Percentiles rank a stretch among this genome's conserved stretches.
phyloP scores from a whole-genome alignment of 2,888 invertebrate species.

The Ophraella communa region DNA sequence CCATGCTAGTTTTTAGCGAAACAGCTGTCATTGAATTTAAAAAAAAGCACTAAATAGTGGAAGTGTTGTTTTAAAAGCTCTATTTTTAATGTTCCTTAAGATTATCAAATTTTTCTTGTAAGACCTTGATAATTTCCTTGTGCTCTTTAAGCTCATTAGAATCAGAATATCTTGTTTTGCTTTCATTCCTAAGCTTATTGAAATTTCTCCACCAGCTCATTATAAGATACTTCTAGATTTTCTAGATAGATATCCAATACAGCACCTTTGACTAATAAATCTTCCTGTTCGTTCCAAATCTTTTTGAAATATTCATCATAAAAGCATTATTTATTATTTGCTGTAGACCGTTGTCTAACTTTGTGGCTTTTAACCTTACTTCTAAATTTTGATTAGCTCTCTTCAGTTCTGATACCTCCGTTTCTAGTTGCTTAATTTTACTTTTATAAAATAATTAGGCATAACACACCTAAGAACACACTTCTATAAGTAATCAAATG shows the following conservation, averaged over 20 bases:
- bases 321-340: conserved; percentile 43
- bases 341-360: conserved; percentile 36
- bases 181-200: conserved; percentile 50
- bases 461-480: no score
- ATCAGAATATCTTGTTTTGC: conserved; percentile 49
- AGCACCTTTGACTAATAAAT: conserved; percentile 45
- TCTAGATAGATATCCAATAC: conserved; percentile 45
- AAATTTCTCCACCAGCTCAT: conserved; percentile 52
- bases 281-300: conserved; percentile 48
- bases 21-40: no score
- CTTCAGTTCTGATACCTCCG: conserved; percentile 37
- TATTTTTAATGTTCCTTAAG: no score
- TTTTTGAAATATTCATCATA: conserved; percentile 51
- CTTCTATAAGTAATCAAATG: no score
- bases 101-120: conserved; percentile 45
- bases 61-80: no score
- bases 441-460: no score
- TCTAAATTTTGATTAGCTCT: conserved; percentile 34
- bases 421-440: conserved; percentile 39
- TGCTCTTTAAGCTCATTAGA: conserved; percentile 47
- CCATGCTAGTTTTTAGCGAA: no score
- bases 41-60: no score
- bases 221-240: conserved; percentile 51
- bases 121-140: conserved; percentile 40
- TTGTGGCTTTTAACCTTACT: conserved; percentile 17